Percentiles rank a stretch among this genome's conserved stretches.
phyloP scores from a whole-genome alignment of 2,888 invertebrate species.

The Athripsodes cinereus region DNA sequence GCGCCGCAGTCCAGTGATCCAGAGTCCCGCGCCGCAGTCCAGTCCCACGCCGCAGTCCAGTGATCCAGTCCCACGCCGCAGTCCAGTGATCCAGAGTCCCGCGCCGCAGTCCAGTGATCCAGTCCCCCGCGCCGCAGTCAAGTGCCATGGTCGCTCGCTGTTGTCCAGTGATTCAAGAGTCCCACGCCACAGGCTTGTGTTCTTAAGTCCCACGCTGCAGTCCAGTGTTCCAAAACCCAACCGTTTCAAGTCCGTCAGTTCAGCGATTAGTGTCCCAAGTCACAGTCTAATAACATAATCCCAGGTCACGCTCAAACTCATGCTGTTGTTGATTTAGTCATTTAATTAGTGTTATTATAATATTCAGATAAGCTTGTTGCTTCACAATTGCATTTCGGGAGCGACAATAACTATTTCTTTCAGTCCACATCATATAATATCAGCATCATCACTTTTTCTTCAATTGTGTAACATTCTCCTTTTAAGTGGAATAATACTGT shows the following conservation, averaged over 20 bases:
- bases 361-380: no score
- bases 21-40: background rate
- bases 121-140: background rate
- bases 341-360: no score
- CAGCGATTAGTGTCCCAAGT: background rate
- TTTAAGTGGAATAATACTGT: no score
- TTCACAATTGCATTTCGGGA: no score
- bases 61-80: background rate
- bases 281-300: background rate
- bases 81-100: background rate
- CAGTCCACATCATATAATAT: no score
- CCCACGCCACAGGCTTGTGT: background rate
- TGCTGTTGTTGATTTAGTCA: no score
- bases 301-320: no score
- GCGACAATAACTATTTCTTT: no score
- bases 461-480: no score
- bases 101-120: background rate
- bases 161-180: no score
- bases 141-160: background rate
- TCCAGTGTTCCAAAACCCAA: background rate
- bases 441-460: no score
- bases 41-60: background rate
- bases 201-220: background rate
- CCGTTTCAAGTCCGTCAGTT: background rate
- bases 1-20: constrained; percentile 1